phyloP scores from a whole-genome alignment of 1,140 invertebrate species.

The Coenobita brevimanus region DNA sequence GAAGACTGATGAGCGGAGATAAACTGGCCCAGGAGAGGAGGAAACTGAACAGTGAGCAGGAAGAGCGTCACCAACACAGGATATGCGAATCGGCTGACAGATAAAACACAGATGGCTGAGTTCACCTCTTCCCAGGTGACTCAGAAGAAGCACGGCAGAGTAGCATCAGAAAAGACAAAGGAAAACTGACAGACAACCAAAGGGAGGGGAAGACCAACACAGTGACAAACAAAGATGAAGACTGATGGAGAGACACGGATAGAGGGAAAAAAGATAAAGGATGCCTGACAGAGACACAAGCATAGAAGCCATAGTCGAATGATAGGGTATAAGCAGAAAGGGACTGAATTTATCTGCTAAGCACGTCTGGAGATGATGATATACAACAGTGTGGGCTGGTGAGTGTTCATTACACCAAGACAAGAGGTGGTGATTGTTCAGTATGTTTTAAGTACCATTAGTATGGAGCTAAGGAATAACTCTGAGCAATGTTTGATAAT shows the following conservation, averaged over 20 bases:
- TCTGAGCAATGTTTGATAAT: no score
- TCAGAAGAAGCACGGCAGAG: background rate
- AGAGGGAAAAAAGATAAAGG: no score
- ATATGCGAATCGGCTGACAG: constrained; percentile 63
- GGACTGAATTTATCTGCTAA: no score
- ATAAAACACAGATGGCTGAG: constrained; percentile 42
- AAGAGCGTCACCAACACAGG: constrained; percentile 58
- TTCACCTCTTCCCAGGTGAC: constrained; percentile 11
- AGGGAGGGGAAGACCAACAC: background rate
- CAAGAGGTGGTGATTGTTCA: no score
- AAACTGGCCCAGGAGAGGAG: constrained; percentile 63
- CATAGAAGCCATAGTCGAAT: no score
- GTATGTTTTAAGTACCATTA: no score
- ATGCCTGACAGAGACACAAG: no score
- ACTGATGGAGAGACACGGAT: background rate
- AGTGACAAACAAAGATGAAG: background rate
- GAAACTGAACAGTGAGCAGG: constrained; percentile 59
- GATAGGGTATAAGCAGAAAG: no score
- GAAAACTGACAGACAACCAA: background rate
- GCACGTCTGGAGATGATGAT: no score
- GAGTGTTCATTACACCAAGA: no score
- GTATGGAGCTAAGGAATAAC: no score
- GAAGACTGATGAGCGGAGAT: constrained; percentile 58
- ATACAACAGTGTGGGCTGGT: no score
- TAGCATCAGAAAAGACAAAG: background rate